Evolutionary conservation across 2,113 vertebrate species (phyloP).

Genomic region (Cavia porcellus): DNA sequence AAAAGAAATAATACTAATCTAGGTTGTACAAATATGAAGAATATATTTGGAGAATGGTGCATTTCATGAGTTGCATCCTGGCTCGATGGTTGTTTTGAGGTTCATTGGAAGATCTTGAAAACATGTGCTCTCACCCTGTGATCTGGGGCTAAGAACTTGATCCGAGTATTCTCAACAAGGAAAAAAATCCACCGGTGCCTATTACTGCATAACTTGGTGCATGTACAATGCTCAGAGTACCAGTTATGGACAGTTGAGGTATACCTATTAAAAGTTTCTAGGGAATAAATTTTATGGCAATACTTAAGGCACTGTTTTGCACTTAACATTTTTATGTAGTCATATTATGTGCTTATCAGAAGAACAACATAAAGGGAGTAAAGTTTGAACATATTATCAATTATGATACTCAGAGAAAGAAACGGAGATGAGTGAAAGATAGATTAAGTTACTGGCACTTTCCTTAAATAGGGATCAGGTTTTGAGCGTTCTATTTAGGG

Average conservation of each 20-base stretch:
- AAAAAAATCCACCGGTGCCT: too few species aligned
- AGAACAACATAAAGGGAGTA: slow-evolving; percentile 17
- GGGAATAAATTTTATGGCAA: neutral
- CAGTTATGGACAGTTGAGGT: neutral
- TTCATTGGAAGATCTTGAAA: neutral
- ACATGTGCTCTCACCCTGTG: neutral
- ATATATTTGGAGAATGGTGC: neutral
- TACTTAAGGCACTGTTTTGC: neutral
- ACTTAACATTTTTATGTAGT: neutral
- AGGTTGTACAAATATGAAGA: neutral
- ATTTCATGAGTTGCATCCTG: neutral
- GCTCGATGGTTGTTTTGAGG: neutral
- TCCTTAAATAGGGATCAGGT: neutral
- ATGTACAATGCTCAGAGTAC: neutral
- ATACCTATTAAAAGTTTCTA: neutral
- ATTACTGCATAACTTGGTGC: neutral
- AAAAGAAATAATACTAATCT: neutral
- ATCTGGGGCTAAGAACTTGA: neutral
- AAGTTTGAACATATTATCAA: neutral
- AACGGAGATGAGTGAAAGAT: neutral
- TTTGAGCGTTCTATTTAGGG: neutral
- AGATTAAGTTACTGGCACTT: neutral
- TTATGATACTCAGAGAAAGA: neutral
- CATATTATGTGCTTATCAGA: neutral
- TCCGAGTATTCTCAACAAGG: neutral